Evolutionary conservation across 2,113 vertebrate species (phyloP), one percentile per base, ranked within the genome.

Genomic region (Notechis scutatus): DNA sequence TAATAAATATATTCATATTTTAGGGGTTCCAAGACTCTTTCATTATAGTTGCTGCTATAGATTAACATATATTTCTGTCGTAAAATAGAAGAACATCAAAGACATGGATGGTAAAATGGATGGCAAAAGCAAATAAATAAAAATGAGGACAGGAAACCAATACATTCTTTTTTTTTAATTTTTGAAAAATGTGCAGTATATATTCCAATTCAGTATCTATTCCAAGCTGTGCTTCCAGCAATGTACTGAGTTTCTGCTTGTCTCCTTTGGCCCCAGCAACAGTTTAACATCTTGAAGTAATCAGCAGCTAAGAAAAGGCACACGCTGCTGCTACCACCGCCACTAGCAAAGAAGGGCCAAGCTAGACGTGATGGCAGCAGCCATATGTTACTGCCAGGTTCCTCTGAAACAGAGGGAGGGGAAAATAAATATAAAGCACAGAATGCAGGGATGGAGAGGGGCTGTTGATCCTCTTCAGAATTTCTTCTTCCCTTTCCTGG

Each of bases 261-360:
- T 0, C 92, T 0, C 92, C 93, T 86, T 90, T 1, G 4, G 91
- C 93, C 50, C 74, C 39, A 14, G 92, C 34, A 91, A 86, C 87
- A 54, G 52, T 92, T 90, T 55, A 94, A 93, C 96, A 96, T 96
- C 96, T 97, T 96, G 96, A 96, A 97, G 55, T 9, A 90, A 97
- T 97, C 95, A 96, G 93, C 47, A 91, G 74, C 64, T 3, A 3
- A 89, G 74, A 94, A 91, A 94, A 52, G 92, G 88, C 42, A 5
- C 23, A 1, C 5, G 69, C n/a, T 11, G 29, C 57, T 2, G 21
- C 50, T 52, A 9, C 57, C 69, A 92, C 74, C 7, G 1, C 54
- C 34, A 0, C 54, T 42, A 14, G 93, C 90, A 95, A 93, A 94
- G 93, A 57, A 0, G 0, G 23, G 14, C 52, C 93, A 94, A 95